Conservation (phyloP, 1,140 invertebrate species). For the Eriosoma lanigerum region DNA sequence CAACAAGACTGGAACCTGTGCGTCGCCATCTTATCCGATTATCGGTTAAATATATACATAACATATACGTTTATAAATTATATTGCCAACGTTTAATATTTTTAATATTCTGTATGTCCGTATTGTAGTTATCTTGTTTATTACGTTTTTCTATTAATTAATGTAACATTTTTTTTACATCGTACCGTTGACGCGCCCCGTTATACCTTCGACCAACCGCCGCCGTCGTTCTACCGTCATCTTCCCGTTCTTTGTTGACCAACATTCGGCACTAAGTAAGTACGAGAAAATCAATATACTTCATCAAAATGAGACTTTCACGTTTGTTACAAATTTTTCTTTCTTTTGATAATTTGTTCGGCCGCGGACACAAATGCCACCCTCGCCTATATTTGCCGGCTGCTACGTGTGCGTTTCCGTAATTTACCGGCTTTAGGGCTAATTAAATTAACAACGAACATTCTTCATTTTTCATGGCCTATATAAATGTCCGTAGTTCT, state of each 20-base stretch:
- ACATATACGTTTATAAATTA: background rate
- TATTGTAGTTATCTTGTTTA: background rate
- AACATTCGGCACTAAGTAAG: conserved; percentile 7
- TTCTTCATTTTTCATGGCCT: no score
- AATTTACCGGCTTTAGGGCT: no score
- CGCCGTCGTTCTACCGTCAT: background rate
- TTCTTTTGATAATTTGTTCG: background rate
- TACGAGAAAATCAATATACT: background rate
- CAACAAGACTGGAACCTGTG: conserved; percentile 23
- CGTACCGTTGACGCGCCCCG: conserved; percentile 2
- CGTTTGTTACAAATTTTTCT: no score
- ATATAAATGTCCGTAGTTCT: no score
- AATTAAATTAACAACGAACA: no score
- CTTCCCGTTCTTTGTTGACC: background rate
- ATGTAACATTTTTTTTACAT: background rate
- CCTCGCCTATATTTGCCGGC: background rate
- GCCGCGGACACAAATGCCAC: background rate
- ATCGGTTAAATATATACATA: conserved; percentile 33
- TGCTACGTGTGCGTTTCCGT: background rate
- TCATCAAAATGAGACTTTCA: no score
- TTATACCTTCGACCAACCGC: background rate
- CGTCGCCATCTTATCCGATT: conserved; percentile 49
- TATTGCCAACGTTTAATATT: background rate
- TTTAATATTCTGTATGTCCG: background rate
- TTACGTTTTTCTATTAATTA: background rate